Conservation (phyloP, 2,113 vertebrate species). For the Sciurus niger region DNA sequence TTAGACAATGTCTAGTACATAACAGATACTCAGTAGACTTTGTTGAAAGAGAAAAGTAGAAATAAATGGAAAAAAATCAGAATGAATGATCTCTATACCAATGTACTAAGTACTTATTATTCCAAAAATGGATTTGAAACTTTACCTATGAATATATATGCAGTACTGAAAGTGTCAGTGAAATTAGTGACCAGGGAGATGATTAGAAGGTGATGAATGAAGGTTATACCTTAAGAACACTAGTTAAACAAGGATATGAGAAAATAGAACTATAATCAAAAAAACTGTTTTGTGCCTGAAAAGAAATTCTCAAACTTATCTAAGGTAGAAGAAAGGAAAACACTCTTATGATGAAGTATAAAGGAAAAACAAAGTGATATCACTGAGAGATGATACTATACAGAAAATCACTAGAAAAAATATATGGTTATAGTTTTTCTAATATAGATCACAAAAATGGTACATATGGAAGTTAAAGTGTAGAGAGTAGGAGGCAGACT, state of each 20-base stretch:
- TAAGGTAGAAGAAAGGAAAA: background rate
- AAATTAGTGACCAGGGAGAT: background rate
- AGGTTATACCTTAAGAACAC: background rate
- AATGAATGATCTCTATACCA: background rate
- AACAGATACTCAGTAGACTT: constrained; percentile 3
- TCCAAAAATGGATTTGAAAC: constrained; percentile 25
- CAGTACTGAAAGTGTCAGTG: background rate
- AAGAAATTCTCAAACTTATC: constrained; percentile 48
- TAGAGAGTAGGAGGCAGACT: background rate
- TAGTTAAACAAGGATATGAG: constrained; percentile 7
- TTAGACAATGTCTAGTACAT: background rate
- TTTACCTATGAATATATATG: constrained; percentile 17
- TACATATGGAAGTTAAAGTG: background rate
- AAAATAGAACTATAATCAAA: constrained; percentile 37
- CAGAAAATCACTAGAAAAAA: constrained; percentile 49
- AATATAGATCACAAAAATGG: constrained; percentile 22
- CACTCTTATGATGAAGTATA: constrained; percentile 1
- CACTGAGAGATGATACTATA: background rate
- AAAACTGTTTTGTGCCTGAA: background rate
- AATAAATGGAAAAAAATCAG: background rate
- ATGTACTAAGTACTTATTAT: background rate
- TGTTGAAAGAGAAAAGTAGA: background rate
- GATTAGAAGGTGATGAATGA: constrained; percentile 8
- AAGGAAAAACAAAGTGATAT: constrained; percentile 33
- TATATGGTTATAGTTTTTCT: background rate